phyloP scores from a whole-genome alignment of 35 echinoderm and acorn worm species.

The Hemicentrotus pulcherrimus region DNA sequence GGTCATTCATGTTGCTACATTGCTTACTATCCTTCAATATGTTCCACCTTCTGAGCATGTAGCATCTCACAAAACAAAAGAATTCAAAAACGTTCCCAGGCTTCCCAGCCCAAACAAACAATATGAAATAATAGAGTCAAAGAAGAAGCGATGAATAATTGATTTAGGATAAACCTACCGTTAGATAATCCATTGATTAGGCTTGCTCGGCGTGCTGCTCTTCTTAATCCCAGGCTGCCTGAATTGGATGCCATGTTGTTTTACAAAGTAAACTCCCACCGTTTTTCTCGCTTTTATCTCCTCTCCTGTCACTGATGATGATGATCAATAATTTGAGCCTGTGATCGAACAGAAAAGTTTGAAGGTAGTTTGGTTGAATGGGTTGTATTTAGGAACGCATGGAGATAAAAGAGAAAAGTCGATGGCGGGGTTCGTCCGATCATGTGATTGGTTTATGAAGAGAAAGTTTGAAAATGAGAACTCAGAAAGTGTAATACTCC shows the following conservation, averaged over 20 bases:
- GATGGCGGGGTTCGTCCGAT: not conserved
- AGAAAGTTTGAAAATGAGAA: too few species aligned
- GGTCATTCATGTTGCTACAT: too few species aligned
- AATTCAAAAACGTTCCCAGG: not conserved
- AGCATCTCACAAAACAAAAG: not conserved
- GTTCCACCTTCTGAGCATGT: not conserved
- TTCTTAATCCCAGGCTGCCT: not conserved
- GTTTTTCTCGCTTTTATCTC: not conserved
- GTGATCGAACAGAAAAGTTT: not conserved
- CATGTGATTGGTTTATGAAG: not conserved
- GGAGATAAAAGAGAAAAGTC: not conserved
- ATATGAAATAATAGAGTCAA: conserved; percentile 9
- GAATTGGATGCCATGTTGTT: not conserved
- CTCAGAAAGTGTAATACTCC: not conserved
- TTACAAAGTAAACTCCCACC: not conserved
- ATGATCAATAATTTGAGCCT: not conserved
- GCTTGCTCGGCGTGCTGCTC: not conserved
- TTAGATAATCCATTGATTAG: not conserved
- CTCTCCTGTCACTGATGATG: not conserved
- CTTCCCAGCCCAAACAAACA: not conserved
- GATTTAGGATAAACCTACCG: not conserved
- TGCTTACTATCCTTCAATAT: not conserved
- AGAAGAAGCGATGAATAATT: not conserved
- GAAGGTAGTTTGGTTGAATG: not conserved
- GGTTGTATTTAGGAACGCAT: not conserved